Evolutionary conservation across 2,797 vertebrate species (phyloP).

Genomic region (Pseudochirops corinnae): DNA sequence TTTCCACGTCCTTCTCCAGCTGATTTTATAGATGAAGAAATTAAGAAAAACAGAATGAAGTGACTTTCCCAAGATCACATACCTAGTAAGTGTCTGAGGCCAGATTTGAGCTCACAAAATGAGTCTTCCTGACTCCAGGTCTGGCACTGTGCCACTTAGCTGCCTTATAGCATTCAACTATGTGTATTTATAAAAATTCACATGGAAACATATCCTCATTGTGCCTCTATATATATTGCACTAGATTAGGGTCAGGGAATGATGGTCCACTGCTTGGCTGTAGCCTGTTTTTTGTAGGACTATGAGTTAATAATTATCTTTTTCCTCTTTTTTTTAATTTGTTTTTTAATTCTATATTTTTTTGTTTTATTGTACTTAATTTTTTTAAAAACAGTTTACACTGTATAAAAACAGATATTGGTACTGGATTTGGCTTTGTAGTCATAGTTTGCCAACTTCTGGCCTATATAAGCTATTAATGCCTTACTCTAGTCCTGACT

Average conservation of each 20-base stretch:
- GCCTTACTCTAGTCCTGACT: neutral
- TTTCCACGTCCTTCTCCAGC: too few relatives aligned
- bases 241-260: neutral
- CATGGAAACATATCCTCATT: too few relatives aligned
- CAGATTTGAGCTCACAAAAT: neutral
- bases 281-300: neutral
- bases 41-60: too few relatives aligned
- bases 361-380: neutral
- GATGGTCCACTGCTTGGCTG: neutral
- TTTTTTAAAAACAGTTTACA: neutral
- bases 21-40: too few relatives aligned
- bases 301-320: neutral
- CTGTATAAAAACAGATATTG: neutral
- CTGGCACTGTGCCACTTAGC: too few relatives aligned
- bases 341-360: neutral
- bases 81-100: too few relatives aligned
- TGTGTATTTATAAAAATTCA: too few relatives aligned
- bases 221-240: neutral
- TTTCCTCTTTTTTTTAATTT: neutral
- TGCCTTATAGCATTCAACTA: too few relatives aligned
- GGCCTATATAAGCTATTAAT: neutral
- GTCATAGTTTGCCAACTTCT: neutral
- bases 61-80: too few relatives aligned
- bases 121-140: neutral
- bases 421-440: neutral